Evolutionary conservation across 2,113 vertebrate genomes (phyloP), one percentile per base, ranked within the genome.

Genomic region (Epinephelus lanceolatus): DNA sequence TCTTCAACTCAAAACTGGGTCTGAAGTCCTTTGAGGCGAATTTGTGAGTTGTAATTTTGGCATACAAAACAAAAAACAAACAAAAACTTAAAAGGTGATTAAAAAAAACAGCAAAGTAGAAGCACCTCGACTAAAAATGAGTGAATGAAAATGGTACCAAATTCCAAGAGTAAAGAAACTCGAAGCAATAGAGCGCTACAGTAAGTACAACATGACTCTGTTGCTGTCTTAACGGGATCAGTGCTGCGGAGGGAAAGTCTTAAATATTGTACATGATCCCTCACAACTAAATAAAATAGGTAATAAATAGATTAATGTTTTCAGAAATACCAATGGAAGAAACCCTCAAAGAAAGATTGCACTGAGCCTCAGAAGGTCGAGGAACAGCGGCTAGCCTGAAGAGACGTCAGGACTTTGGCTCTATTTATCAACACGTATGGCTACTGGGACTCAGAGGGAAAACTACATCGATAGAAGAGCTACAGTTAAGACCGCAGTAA

Each of bases 391-490:
- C 33, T 37, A 56, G 40, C n/a, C 11, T 47, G 42, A 59, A 45
- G 37, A 40, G 5, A 21, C 1, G 15, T 18, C 10, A 33, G 17
- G 27, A 65, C 77, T 76, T 63, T 47, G 75, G 78, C 81, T 72
- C 40, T 71, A 4, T 18, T 53, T 2, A 40, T 56, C 60, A 71
- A 72, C 76, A 72, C 33, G 33, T 69, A 33, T 86, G 88, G 87
- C 88, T 90, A 86, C 87, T 82, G 77, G 85, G 74, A 53, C 61
- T 81, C 68, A 40, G n/a, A 42, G 70, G 68, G 55, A 66, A 47
- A 70, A 69, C 76, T 63, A 65, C 51, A 37, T 73, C 6, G 40
- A 25, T 3, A 69, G 63, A 63, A 55, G 79, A 83, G 88, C 86
- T 88, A 86, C 86, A 76, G 53, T 47, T 14, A 45, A 65, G 40